Evolutionary conservation across 2,888 invertebrate species (phyloP).

Genomic region (Teleiodes luculella): DNA sequence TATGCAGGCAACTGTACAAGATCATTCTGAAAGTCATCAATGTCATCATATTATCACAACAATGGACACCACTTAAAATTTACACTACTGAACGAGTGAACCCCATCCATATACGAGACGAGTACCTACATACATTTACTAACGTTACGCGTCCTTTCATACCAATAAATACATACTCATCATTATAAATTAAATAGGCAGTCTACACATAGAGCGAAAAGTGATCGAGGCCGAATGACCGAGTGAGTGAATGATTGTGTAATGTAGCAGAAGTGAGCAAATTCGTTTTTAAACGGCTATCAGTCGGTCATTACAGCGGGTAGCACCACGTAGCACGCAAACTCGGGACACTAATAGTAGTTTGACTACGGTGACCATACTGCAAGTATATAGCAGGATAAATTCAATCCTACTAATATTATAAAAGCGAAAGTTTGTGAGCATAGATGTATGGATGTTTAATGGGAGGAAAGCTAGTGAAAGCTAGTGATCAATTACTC

Average conservation of each 20-base stretch:
- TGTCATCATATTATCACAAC: too few species aligned
- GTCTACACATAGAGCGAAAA: not conserved
- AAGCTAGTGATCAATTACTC: too few species aligned
- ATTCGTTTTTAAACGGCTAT: conserved; percentile 80
- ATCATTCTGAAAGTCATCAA: too few species aligned
- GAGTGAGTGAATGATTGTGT: conserved; percentile 59
- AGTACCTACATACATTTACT: too few species aligned
- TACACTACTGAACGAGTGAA: too few species aligned
- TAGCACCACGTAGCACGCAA: conserved; percentile 50
- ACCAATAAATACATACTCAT: not conserved
- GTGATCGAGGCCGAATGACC: not conserved
- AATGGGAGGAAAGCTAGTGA: too few species aligned
- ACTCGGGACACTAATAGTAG: conserved; percentile 38
- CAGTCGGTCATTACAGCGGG: conserved; percentile 74
- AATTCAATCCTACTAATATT: too few species aligned
- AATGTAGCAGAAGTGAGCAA: conserved; percentile 79
- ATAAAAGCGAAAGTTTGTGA: too few species aligned
- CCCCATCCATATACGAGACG: too few species aligned
- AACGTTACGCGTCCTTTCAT: not conserved
- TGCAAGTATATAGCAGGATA: not conserved
- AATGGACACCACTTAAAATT: too few species aligned
- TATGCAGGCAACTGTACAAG: too few species aligned
- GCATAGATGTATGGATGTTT: too few species aligned
- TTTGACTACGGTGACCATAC: conserved; percentile 45
- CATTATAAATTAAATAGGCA: not conserved